These are phyloP conservation scores for Ciconia boyciana DNA, from an alignment of 2,113 vertebrate genomes.

Conservation along the genomic window DNA sequence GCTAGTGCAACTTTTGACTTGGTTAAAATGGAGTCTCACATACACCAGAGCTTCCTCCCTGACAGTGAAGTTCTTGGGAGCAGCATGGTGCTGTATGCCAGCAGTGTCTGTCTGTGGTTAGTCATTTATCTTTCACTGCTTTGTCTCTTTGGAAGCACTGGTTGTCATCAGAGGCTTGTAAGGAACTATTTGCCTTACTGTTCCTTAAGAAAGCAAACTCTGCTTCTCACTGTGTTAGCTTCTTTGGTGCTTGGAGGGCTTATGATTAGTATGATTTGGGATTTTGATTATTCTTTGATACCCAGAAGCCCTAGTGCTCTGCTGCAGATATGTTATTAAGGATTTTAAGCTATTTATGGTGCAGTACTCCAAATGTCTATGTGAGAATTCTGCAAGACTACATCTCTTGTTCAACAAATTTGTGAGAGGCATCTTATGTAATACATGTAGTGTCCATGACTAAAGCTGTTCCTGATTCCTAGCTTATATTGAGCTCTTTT, in stretches of 20 bases:
- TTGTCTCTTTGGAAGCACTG: neutral
- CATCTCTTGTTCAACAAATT: neutral
- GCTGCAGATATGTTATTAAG: neutral
- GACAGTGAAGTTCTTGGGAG: conserved; percentile 76
- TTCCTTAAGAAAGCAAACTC: neutral
- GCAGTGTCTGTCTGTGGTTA: conserved; percentile 76
- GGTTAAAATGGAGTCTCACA: conserved; percentile 68
- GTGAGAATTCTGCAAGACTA: neutral
- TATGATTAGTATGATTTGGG: neutral
- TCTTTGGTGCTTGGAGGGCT: neutral
- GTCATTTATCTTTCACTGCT: neutral
- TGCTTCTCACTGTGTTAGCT: neutral
- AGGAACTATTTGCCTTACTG: neutral
- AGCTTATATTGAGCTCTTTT: neutral
- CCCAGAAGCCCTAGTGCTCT: neutral
- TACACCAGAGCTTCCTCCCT: conserved; percentile 77
- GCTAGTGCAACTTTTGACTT: neutral
- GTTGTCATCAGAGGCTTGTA: neutral
- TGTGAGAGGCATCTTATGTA: neutral
- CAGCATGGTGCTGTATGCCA: conserved; percentile 70
- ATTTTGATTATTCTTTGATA: neutral
- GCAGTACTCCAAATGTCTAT: neutral
- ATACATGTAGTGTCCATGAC: neutral
- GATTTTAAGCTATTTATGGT: neutral
- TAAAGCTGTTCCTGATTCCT: neutral